Percentiles rank a stretch among this genome's conserved stretches.
Evolutionary conservation across 2,113 vertebrate genomes (phyloP).

Genomic region (Stomatorhinus ivindoensis): DNA sequence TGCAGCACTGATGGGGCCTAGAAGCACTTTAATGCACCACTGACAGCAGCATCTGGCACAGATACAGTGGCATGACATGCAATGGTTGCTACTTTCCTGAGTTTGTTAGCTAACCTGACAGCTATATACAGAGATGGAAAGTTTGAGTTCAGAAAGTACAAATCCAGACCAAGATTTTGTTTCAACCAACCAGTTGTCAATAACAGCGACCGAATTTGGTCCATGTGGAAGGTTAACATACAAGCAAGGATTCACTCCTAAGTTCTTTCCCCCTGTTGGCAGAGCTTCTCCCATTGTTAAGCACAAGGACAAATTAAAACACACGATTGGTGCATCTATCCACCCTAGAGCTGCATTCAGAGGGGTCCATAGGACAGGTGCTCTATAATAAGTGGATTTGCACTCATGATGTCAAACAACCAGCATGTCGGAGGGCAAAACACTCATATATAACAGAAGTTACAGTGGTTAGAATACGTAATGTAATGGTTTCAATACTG

Average conservation of each 20-base stretch:
- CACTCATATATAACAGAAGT: neutral
- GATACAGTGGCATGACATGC: neutral
- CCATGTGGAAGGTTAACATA: neutral
- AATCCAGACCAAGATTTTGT: no score
- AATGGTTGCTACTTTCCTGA: neutral
- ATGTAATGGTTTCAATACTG: constrained; percentile 5
- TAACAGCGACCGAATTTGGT: neutral
- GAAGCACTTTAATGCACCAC: neutral
- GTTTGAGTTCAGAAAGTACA: no score
- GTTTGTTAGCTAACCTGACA: neutral
- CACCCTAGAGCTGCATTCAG: neutral
- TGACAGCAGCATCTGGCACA: neutral
- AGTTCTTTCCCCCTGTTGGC: neutral
- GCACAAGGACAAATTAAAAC: neutral
- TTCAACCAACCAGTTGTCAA: neutral
- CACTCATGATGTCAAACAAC: neutral
- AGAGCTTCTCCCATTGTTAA: neutral
- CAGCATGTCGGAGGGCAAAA: neutral
- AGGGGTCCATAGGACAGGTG: neutral
- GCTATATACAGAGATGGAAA: no score
- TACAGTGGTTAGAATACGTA: neutral
- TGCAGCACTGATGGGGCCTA: no score
- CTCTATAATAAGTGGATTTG: neutral
- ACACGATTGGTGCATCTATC: neutral
- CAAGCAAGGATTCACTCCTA: neutral